Percentiles rank a stretch among this genome's conserved stretches.
phyloP scores from a whole-genome alignment of 2,888 invertebrate species.

The Melinopterus prodromus region DNA sequence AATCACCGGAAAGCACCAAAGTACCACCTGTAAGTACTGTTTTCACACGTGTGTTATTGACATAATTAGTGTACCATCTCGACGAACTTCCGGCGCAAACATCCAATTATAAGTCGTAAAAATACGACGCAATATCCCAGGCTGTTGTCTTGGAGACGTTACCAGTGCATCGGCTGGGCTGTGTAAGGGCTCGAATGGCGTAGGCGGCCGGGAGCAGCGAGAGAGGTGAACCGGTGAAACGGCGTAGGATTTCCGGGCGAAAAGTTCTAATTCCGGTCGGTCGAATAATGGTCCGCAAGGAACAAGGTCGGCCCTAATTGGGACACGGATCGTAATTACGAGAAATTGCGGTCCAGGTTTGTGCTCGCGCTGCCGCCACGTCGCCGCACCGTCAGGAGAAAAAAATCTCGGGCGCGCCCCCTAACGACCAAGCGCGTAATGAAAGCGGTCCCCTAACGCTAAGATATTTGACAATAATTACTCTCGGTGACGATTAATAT shows the following conservation, averaged over 20 bases:
- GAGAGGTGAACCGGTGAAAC: neutral
- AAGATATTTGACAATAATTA: neutral
- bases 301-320: neutral
- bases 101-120: neutral
- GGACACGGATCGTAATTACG: neutral
- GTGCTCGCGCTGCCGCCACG: neutral
- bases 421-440: neutral
- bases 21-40: too few species aligned
- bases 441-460: neutral
- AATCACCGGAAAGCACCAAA: too few species aligned
- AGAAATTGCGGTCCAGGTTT: constrained; percentile 4
- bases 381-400: neutral
- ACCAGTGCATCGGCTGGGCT: neutral
- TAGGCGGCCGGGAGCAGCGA: neutral
- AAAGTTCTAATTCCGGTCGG: constrained; percentile 4
- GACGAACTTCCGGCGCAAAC: neutral
- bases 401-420: neutral
- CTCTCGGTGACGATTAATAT: neutral
- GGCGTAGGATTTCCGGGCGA: constrained; percentile 4
- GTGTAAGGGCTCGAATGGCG: neutral
- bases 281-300: constrained; percentile 4
- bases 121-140: neutral
- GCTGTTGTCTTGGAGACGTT: neutral
- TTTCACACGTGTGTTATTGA: too few species aligned
- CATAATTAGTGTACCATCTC: too few species aligned